Percentiles rank a stretch among this genome's conserved stretches.
Conservation (phyloP, 2,888 invertebrate species). For the Azorinus chamasolen region DNA sequence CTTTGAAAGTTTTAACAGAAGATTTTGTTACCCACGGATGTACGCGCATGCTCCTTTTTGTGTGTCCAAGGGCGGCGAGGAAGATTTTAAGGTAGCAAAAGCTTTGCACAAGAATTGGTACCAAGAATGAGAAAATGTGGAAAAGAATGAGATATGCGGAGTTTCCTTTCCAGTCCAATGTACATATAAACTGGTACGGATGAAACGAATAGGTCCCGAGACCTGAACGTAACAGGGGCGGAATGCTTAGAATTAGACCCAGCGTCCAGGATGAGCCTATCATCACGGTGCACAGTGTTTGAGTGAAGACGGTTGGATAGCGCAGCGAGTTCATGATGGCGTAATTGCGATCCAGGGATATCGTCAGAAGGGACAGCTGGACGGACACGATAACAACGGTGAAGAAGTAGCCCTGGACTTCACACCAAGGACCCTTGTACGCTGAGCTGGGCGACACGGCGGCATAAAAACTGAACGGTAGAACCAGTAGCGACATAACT, state of each 20-base stretch:
- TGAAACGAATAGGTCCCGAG: slow-evolving; percentile 61
- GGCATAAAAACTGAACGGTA: slow-evolving; percentile 71
- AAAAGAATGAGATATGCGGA: slow-evolving; percentile 53
- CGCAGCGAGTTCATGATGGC: slow-evolving; percentile 76
- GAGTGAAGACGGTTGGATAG: slow-evolving; percentile 75
- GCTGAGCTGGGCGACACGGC: slow-evolving; percentile 54
- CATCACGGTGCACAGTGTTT: slow-evolving; percentile 60
- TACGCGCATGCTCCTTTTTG: slow-evolving; percentile 65
- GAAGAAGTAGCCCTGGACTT: slow-evolving; percentile 70
- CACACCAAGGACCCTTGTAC: slow-evolving; percentile 65
- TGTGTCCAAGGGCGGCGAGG: slow-evolving; percentile 73
- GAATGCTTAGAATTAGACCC: slow-evolving; percentile 66
- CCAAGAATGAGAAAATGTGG: slow-evolving; percentile 43
- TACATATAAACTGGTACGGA: slow-evolving; percentile 66
- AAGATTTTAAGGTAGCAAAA: slow-evolving; percentile 76
- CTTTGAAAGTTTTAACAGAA: slow-evolving; percentile 2
- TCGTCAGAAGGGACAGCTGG: slow-evolving; percentile 69
- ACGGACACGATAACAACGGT: slow-evolving; percentile 67
- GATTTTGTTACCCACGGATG: slow-evolving; percentile 51
- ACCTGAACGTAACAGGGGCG: slow-evolving; percentile 67
- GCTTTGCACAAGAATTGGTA: slow-evolving; percentile 68
- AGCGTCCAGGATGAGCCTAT: slow-evolving; percentile 65
- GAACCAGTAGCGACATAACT: slow-evolving; percentile 69
- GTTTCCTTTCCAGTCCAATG: slow-evolving; percentile 59
- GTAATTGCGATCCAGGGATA: slow-evolving; percentile 77